Base-by-base conservation (phyloP, 2,888 invertebrate species). In the Spisula subtruncata region DNA sequence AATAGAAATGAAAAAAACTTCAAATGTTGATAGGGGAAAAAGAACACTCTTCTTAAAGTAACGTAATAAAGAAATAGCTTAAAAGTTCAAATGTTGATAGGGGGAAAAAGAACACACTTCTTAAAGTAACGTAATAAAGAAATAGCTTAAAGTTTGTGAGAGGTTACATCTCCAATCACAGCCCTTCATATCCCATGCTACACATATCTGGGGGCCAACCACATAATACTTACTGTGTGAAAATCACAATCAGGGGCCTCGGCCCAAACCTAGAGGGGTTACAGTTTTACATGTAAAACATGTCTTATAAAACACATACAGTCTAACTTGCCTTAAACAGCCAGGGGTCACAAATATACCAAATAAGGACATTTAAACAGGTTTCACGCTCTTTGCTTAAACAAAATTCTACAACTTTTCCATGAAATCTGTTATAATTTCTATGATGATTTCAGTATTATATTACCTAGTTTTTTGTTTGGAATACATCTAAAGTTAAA, bases 231-330 rank as follows among this genome's bases (percentile, higher is more conserved):
- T 89, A 91, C 91, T 81, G 20, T 79, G 14, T 32, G 32, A 83
- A 91, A 89, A 20, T 88, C 83, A 89, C 89, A 91, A 20, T 87
- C 56, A 66, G 91, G 91, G 85, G 89, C 91, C 51, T 32, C 16
- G 48, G 81, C 89, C 91, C 91, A 91, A 25, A 91, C 89, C 91
- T 91, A 85, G 18, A 79, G 85, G 41, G 54, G 32, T 51, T n/a
- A 82, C 29, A 82, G 10, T n/a, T 41, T n/a, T 25, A 46, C n/a
- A 41, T 79, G 46, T 46, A 79, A 16, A 79, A 32, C 12, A 12
- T 25, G 25, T n/a, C 25, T 66, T 10, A n/a, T n/a, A n/a, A 25
- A 66, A 66, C 60, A 66, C 0, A 25, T n/a, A 16, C 51, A 51
- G 14, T 16, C 51, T 51, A 41, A 41, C 8, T 8, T 5, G 41